phyloP scores from a whole-genome alignment of 2,888 invertebrate species.

The Pachycephus smyrnensis region DNA sequence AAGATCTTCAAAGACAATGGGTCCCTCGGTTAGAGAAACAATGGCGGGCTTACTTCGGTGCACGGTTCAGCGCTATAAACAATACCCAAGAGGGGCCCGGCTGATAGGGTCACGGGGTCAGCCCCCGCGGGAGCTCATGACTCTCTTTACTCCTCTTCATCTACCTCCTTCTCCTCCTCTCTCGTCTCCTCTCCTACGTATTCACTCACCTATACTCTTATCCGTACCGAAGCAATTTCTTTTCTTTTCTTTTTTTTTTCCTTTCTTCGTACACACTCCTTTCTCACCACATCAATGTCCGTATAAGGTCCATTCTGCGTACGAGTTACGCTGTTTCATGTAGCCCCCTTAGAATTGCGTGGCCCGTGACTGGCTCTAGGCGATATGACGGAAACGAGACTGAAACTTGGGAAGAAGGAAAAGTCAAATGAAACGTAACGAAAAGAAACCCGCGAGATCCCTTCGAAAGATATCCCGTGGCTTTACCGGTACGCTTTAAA shows the following conservation, averaged over 20 bases:
- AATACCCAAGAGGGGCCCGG: conserved; percentile 53
- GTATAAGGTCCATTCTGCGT: not conserved
- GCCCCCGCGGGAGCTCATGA: conserved; percentile 64
- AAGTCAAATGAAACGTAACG: not conserved
- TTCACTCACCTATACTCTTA: not conserved
- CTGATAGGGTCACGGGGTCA: conserved; percentile 62
- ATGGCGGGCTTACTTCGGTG: conserved; percentile 37
- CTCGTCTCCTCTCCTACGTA: conserved; percentile 2
- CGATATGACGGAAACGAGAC: conserved; percentile 12
- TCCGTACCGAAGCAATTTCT: not conserved
- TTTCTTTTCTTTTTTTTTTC: not conserved
- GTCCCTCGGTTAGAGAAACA: conserved; percentile 41
- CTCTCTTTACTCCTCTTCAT: conserved; percentile 56
- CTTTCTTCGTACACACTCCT: conserved; percentile 6
- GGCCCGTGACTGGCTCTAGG: not conserved
- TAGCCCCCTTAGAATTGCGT: not conserved
- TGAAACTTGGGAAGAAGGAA: not conserved
- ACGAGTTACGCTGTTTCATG: not conserved
- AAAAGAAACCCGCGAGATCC: conserved; percentile 50
- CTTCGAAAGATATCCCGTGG: conserved; percentile 58
- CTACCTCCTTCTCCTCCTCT: conserved; percentile 34
- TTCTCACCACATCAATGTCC: not conserved
- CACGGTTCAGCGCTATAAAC: conserved; percentile 55
- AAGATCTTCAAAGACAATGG: conserved; percentile 48
- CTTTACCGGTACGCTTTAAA: conserved; percentile 52